phyloP scores from a whole-genome alignment of 2,113 vertebrate genomes.

The Dipodomys ordii region DNA sequence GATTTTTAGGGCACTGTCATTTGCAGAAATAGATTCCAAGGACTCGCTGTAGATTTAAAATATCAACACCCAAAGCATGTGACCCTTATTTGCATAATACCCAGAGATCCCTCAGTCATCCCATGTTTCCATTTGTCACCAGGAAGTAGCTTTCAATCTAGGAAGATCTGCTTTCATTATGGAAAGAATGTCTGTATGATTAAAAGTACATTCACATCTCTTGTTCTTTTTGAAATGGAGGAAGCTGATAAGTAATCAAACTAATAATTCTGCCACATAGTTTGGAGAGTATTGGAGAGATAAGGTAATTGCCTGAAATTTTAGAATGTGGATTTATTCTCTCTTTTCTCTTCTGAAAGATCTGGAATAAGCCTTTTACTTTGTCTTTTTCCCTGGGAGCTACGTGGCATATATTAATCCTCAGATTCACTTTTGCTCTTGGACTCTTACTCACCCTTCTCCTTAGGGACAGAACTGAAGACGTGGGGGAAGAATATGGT shows the following conservation, averaged over 20 bases:
- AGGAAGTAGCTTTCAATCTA: not conserved
- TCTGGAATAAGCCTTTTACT: not conserved
- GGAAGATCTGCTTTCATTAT: not conserved
- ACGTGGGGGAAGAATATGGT: not conserved
- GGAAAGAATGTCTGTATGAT: no score
- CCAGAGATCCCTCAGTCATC: not conserved
- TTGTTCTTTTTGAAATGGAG: not conserved
- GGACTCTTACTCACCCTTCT: constrained; percentile 60
- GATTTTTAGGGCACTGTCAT: not conserved
- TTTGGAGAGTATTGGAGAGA: not conserved
- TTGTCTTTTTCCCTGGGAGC: not conserved
- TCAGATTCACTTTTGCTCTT: constrained; percentile 73
- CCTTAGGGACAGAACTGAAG: constrained; percentile 52
- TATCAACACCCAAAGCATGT: not conserved
- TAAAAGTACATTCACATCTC: constrained; percentile 12
- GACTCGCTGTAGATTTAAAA: not conserved
- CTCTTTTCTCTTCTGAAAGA: constrained; percentile 22
- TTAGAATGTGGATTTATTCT: not conserved
- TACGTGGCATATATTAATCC: constrained; percentile 75
- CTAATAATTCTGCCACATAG: not conserved
- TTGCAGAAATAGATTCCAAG: not conserved
- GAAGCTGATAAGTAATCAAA: not conserved
- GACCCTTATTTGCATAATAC: not conserved
- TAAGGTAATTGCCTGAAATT: not conserved
- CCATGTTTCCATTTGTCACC: not conserved